Evolutionary conservation across 2,888 invertebrate species (phyloP).

Genomic region (Erebia ligea): DNA sequence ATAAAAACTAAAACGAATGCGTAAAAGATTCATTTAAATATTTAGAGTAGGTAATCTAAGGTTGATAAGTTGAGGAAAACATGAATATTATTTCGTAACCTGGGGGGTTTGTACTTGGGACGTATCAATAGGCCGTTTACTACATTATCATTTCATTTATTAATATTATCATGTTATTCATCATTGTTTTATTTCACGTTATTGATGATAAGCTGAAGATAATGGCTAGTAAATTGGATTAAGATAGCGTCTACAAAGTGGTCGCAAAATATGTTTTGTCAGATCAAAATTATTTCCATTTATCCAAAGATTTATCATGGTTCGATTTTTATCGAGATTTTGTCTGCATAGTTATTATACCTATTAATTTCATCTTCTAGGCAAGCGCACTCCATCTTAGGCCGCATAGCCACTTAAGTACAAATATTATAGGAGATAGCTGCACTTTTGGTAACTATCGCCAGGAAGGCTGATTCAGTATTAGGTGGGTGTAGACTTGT

Average conservation of each 20-base stretch:
- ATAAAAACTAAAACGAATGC: not conserved
- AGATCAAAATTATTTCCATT: not conserved
- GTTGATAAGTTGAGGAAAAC: not conserved
- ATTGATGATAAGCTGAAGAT: slow-evolving; percentile 15
- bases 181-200: slow-evolving; percentile 14
- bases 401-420: too few species aligned
- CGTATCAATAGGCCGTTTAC: not conserved
- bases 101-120: too few species aligned
- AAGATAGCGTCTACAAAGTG: slow-evolving; percentile 3
- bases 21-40: not conserved
- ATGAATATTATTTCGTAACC: slow-evolving; percentile 1
- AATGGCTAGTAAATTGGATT: slow-evolving; percentile 11
- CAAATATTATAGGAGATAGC: too few species aligned
- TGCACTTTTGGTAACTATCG: too few species aligned
- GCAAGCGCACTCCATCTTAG: too few species aligned
- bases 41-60: not conserved
- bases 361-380: too few species aligned
- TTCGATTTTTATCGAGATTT: too few species aligned
- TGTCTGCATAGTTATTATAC: too few species aligned
- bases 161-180: not conserved
- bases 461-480: too few species aligned
- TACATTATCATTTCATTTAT: not conserved
- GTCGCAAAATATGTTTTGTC: not conserved
- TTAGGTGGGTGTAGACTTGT: too few species aligned
- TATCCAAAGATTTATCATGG: not conserved